Base-by-base conservation (phyloP, 2,113 vertebrate genomes). In the Xiphorhynchus elegans region DNA sequence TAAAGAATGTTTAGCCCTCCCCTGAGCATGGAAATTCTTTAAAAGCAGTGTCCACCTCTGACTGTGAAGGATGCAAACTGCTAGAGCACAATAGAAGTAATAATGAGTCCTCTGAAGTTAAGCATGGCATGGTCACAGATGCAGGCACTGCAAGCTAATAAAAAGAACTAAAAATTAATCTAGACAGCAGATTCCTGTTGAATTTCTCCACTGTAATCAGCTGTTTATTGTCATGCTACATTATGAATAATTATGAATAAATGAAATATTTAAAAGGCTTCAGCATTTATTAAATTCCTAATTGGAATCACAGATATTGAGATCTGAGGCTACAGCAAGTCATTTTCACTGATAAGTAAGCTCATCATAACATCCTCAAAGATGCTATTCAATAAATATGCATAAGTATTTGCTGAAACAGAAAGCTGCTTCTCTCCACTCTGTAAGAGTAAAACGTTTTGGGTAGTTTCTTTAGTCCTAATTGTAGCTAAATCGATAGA, bases 171-270 rank as follows among this genome's bases (percentile, higher is more conserved):
- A 35, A 50, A 73, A 91, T 56, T 80, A 67, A 81, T 84, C 37
- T 62, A 94, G 67, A 77, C 25, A 79, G 53, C 37, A 81, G 49
- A 73, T 70, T 93, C 60, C 33, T 78, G 60, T 59, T 81, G 67
- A 89, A 90, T 90, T 89, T 84, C 77, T 92, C 84, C 49, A 90
- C 63, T 68, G 59, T 81, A 64, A 87, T 78, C 86, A 83, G 53
- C 83, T 96, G 84, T 92, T 96, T 91, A 87, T 86, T 93, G 70
- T 93, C 87, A 90, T 75, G 53, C 59, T 75, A 82, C 42, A 60
- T 93, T 91, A 89, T 33, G 84, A 96, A 90, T 84, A 96, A 60
- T 93, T 91, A 89, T 33, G 84, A 96, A 90, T 84, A 96, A 95
- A 67, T 81, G 56, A 91, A 82, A 85, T 24, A 69, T 70, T 85